Conservation (phyloP, 2,888 invertebrate species). For the Cryptus armator region DNA sequence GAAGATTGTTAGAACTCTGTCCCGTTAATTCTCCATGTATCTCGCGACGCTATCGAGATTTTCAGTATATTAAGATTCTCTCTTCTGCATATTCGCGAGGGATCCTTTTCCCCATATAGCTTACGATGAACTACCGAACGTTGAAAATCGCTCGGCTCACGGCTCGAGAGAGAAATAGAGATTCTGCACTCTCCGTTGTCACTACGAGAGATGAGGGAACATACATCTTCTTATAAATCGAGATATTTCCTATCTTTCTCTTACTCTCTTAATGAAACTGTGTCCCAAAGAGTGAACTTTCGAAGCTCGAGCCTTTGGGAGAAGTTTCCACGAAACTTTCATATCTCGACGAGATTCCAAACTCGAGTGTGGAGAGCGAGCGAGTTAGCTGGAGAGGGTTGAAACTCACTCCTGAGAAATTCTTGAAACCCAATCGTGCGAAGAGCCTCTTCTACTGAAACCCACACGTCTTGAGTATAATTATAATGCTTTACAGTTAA, state of each 20-base stretch:
- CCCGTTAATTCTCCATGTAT: too few relatives aligned
- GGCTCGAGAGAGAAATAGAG: not conserved
- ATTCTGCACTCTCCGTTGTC: not conserved
- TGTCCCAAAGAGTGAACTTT: not conserved
- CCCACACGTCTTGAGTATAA: not conserved
- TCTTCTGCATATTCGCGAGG: too few relatives aligned
- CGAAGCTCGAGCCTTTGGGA: not conserved
- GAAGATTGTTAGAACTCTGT: too few relatives aligned
- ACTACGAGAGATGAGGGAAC: not conserved
- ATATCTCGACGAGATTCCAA: not conserved
- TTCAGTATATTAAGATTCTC: too few relatives aligned
- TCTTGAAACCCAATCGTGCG: slow-evolving; percentile 2
- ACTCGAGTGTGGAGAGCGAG: not conserved
- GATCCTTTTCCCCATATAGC: too few relatives aligned
- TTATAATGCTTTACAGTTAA: not conserved
- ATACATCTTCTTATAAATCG: slow-evolving; percentile 1
- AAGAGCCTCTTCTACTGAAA: not conserved
- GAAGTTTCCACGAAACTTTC: slow-evolving; percentile 7
- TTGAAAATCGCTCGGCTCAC: too few relatives aligned
- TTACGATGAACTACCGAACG: too few relatives aligned
- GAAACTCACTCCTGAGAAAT: not conserved
- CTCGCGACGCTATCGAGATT: too few relatives aligned
- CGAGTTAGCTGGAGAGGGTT: not conserved
- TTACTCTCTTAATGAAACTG: not conserved
- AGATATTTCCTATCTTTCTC: not conserved